Percentiles rank a stretch among this genome's conserved stretches.
phyloP scores from a whole-genome alignment of 2,888 invertebrate species.

The Achlya flavicornis region DNA sequence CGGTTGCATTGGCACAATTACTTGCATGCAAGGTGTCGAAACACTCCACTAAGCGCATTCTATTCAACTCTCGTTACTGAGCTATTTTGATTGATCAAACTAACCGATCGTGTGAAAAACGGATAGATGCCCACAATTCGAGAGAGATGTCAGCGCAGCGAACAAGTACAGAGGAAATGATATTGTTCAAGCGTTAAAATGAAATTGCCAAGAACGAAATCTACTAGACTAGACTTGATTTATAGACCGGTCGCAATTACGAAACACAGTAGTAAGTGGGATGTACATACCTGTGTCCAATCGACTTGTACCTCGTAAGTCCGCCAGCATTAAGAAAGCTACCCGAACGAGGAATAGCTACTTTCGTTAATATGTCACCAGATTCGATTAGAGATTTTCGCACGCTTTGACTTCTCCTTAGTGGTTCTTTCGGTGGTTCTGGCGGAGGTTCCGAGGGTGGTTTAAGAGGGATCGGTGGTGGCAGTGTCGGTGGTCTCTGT shows the following conservation, averaged over 20 bases:
- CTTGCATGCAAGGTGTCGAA: conserved; percentile 67
- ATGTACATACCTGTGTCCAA: conserved; percentile 84
- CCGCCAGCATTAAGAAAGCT: conserved; percentile 93
- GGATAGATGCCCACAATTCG: conserved; percentile 28
- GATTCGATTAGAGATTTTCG: conserved; percentile 82
- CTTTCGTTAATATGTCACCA: conserved; percentile 93
- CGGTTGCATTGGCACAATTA: conserved; percentile 72
- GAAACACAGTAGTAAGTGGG: conserved; percentile 37
- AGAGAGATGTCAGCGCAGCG: conserved; percentile 46
- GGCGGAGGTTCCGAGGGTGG: conserved; percentile 55
- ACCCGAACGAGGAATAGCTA: conserved; percentile 92
- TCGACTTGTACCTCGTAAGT: conserved; percentile 89
- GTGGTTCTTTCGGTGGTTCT: conserved; percentile 64
- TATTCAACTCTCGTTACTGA: conserved; percentile 57
- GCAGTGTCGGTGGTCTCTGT: conserved; percentile 76
- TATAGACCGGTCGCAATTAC: conserved; percentile 35
- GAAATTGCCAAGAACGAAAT: conserved; percentile 42
- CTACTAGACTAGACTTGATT: conserved; percentile 40
- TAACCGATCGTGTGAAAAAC: conserved; percentile 54
- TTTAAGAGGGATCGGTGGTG: conserved; percentile 77
- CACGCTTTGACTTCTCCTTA: conserved; percentile 76
- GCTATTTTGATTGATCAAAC: conserved; percentile 50
- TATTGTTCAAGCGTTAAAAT: conserved; percentile 46
- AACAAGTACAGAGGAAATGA: conserved; percentile 57
- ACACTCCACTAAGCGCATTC: conserved; percentile 68